Evolutionary conservation across 2,113 vertebrate genomes (phyloP).

Genomic region (Girardinichthys multiradiatus): DNA sequence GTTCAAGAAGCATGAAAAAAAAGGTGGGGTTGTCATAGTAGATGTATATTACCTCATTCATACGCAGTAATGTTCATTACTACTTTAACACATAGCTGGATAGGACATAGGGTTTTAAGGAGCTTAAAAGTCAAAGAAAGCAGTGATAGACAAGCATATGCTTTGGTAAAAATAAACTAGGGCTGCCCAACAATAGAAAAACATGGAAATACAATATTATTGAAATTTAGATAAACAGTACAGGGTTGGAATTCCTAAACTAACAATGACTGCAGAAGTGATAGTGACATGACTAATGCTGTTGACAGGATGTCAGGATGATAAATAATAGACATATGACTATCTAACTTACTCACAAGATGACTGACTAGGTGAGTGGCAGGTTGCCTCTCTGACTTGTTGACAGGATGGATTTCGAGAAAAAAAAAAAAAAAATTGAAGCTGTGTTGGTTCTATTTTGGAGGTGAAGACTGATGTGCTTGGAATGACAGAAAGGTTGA

Average conservation of each 20-base stretch:
- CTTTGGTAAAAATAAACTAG: too few relatives aligned
- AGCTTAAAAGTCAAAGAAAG: not conserved
- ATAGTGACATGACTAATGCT: not conserved
- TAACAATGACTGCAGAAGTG: not conserved
- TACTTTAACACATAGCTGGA: too few relatives aligned
- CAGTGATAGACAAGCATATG: too few relatives aligned
- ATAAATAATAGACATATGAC: not conserved
- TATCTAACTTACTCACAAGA: not conserved
- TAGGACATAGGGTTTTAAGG: too few relatives aligned
- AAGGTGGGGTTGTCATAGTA: too few relatives aligned
- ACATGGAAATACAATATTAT: too few relatives aligned
- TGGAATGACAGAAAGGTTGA: slow-evolving; percentile 3
- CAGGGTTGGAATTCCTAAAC: too few relatives aligned
- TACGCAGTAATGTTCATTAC: too few relatives aligned
- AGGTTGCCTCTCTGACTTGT: slow-evolving; percentile 1
- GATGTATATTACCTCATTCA: too few relatives aligned
- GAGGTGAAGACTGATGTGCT: not conserved
- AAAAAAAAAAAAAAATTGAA: not conserved
- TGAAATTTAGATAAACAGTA: too few relatives aligned
- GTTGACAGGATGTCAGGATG: not conserved
- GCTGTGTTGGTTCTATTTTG: not conserved
- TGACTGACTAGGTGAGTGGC: not conserved
- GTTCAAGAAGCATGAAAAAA: too few relatives aligned
- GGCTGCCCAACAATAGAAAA: too few relatives aligned
- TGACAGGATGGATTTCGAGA: not conserved